A percentile compares a stretch with the other conserved stretches of the same genome.
Evolutionary conservation across 1,140 invertebrate species (phyloP).

Genomic region (Aphelinus atriplicis): DNA sequence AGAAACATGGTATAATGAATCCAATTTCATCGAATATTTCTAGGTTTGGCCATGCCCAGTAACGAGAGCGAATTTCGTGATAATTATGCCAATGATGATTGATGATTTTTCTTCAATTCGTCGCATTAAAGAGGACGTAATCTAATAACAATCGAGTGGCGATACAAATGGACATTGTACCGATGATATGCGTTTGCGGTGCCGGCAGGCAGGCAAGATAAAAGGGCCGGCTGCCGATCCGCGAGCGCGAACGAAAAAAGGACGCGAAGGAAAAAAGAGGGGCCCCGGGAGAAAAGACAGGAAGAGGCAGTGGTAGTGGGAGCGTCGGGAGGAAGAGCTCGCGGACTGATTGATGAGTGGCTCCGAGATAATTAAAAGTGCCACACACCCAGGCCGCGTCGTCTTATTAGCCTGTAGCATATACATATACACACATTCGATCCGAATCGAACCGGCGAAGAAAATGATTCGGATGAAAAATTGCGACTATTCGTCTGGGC

Average conservation of each 20-base stretch:
- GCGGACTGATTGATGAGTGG: constrained; percentile 55
- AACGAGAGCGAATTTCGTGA: too few relatives aligned
- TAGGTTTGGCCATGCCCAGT: too few relatives aligned
- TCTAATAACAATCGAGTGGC: constrained; percentile 21
- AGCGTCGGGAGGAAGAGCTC: not conserved
- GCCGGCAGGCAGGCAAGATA: constrained; percentile 39
- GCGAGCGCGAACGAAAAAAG: constrained; percentile 20
- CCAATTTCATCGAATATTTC: too few relatives aligned
- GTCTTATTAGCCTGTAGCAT: constrained; percentile 20
- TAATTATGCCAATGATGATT: too few relatives aligned
- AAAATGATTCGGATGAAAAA: constrained; percentile 37
- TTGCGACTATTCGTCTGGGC: constrained; percentile 20
- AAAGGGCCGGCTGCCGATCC: constrained; percentile 31
- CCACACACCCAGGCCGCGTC: constrained; percentile 17
- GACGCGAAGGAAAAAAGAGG: not conserved
- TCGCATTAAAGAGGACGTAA: not conserved
- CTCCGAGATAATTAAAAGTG: constrained; percentile 50
- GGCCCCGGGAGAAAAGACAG: not conserved
- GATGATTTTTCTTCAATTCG: too few relatives aligned
- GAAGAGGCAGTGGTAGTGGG: not conserved
- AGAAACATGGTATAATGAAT: too few relatives aligned
- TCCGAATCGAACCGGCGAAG: constrained; percentile 22
- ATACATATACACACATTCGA: constrained; percentile 3
- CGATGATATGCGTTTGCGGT: constrained; percentile 20
- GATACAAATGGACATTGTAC: constrained; percentile 45